A percentile compares a stretch with the other conserved stretches of the same genome.
These are phyloP conservation scores for Coracopsis vasa DNA, from an alignment of 2,113 vertebrate species.

Conservation along the genomic window DNA sequence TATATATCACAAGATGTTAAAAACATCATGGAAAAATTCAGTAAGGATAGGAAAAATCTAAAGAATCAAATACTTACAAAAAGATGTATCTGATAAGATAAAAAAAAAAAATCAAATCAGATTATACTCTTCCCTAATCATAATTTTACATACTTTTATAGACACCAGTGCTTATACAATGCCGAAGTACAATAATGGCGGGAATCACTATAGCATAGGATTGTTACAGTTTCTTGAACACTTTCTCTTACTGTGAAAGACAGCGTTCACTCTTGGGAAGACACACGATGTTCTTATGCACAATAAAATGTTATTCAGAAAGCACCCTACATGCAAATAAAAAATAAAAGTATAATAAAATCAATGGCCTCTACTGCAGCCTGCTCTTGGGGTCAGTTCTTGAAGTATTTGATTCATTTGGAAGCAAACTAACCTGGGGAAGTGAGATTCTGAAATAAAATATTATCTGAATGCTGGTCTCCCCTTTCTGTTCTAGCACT, in stretches of 20 bases:
- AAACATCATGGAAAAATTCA: slow-evolving; percentile 59
- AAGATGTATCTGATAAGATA: neutral
- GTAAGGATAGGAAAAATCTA: slow-evolving; percentile 9
- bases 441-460: neutral
- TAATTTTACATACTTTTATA: neutral
- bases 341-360: neutral
- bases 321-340: neutral
- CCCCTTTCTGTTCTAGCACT: neutral
- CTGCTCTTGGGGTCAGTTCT: neutral
- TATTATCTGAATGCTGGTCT: neutral
- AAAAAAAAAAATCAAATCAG: neutral
- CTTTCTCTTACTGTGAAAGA: neutral
- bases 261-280: neutral
- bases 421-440: neutral
- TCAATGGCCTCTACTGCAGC: neutral
- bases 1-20: slow-evolving; percentile 69
- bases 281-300: neutral
- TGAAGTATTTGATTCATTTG: neutral
- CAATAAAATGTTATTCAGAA: neutral
- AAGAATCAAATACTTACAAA: neutral
- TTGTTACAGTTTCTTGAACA: neutral
- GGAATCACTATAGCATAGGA: neutral
- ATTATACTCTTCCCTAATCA: neutral
- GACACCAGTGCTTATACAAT: neutral
- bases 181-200: neutral